A percentile compares a stretch with the other conserved stretches of the same genome.
phyloP scores from a whole-genome alignment of 2,113 vertebrate genomes.

The Zingel zingel region DNA sequence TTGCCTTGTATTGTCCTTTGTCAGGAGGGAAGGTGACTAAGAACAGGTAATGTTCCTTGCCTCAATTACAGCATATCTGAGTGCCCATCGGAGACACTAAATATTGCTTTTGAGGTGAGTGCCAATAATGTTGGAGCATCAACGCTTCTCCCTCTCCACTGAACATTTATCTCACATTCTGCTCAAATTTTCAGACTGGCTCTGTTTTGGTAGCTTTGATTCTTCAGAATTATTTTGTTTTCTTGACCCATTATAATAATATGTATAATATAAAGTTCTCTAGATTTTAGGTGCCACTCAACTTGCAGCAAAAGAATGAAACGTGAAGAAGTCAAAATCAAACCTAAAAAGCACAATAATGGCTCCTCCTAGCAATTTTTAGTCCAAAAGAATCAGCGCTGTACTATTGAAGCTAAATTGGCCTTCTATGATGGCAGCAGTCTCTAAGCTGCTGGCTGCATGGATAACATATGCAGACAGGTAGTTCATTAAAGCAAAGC shows the following conservation, averaged over 20 bases:
- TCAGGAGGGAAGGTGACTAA: slow-evolving; percentile 66
- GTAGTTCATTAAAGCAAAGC: neutral
- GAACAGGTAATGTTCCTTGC: slow-evolving; percentile 61
- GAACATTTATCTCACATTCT: slow-evolving; percentile 4
- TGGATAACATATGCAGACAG: neutral
- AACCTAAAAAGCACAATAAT: too few relatives aligned
- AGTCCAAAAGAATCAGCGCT: neutral
- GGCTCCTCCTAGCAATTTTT: too few relatives aligned
- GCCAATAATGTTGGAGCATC: slow-evolving; percentile 21
- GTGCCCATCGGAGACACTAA: slow-evolving; percentile 54
- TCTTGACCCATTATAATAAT: neutral
- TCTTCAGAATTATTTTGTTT: neutral
- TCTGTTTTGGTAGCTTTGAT: neutral
- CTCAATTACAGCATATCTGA: slow-evolving; percentile 65
- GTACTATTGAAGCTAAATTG: neutral
- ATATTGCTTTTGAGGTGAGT: slow-evolving; percentile 46
- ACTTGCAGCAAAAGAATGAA: neutral
- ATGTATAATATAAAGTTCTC: neutral
- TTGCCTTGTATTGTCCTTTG: slow-evolving; percentile 69
- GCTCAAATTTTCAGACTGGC: neutral
- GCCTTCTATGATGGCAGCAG: neutral
- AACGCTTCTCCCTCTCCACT: neutral
- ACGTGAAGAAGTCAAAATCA: neutral
- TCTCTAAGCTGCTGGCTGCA: neutral
- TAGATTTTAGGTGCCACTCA: too few relatives aligned